phyloP scores from a whole-genome alignment of 2,888 invertebrate genomes.

The Caenorhabditis imperialis region DNA sequence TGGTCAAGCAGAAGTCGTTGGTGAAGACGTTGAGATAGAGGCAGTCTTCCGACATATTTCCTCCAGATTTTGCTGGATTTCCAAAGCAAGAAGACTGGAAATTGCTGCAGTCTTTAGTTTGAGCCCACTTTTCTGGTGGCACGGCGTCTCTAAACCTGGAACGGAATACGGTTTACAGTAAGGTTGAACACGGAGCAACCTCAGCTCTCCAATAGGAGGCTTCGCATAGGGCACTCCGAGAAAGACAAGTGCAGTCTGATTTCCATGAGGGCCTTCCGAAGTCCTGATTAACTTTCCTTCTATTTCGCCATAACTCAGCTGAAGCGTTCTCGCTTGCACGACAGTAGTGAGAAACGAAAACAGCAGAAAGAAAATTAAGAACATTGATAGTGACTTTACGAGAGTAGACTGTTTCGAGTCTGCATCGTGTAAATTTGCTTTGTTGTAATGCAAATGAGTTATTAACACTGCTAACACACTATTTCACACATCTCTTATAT shows the following conservation, averaged over 20 bases:
- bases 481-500: no score
- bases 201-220: background rate
- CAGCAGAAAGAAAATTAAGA: background rate
- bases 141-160: conserved; percentile 10
- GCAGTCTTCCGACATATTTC: conserved; percentile 6
- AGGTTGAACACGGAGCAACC: no score
- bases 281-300: background rate
- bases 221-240: background rate
- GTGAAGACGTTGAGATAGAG: conserved; percentile 6
- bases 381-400: background rate
- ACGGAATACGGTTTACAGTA: no score
- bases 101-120: background rate
- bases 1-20: background rate
- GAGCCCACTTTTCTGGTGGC: background rate
- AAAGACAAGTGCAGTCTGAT: conserved; percentile 1
- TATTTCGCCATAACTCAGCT: background rate
- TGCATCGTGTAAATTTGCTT: no score
- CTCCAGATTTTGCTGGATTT: background rate
- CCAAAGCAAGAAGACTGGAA: background rate
- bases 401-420: no score
- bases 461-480: no score
- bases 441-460: background rate
- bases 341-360: background rate
- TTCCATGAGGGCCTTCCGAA: background rate
- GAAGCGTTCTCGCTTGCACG: background rate